These are phyloP conservation scores for Hylaea fasciaria DNA, from an alignment of 2,888 invertebrate genomes.

Conservation along the genomic window DNA sequence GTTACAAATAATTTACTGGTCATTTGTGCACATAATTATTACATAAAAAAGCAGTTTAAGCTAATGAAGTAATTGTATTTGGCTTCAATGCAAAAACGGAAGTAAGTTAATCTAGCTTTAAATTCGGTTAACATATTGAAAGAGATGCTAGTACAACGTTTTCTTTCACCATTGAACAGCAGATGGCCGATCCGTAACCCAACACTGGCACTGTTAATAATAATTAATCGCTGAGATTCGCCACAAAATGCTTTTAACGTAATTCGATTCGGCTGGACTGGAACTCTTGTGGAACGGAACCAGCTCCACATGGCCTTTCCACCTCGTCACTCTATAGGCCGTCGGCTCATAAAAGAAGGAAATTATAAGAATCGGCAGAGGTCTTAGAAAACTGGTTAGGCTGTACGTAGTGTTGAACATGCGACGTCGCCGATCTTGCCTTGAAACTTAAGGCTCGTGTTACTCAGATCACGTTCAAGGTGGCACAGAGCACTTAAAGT, in stretches of 20 bases:
- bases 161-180: conserved; percentile 45
- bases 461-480: conserved; percentile 84
- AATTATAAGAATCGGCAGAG: conserved; percentile 58
- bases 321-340: conserved; percentile 52
- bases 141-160: conserved; percentile 28
- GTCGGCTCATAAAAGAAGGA: conserved; percentile 47
- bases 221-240: conserved; percentile 78
- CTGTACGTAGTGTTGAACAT: conserved; percentile 59
- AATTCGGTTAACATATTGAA: conserved; percentile 24
- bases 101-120: conserved; percentile 21
- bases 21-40: no score
- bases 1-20: no score
- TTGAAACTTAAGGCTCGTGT: conserved; percentile 79
- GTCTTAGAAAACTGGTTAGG: conserved; percentile 64
- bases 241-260: conserved; percentile 81
- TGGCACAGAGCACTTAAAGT: conserved; percentile 63
- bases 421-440: conserved; percentile 71
- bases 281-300: conserved; percentile 73
- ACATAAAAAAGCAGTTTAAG: no score
- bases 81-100: conserved; percentile 5
- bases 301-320: conserved; percentile 62
- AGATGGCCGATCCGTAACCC: conserved; percentile 67
- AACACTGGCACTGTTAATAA: conserved; percentile 72
- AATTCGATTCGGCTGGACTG: conserved; percentile 79
- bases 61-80: no score